These are phyloP conservation scores for Leptopilina drosophilae DNA, from an alignment of 2,888 invertebrate species.

Conservation along the genomic window DNA sequence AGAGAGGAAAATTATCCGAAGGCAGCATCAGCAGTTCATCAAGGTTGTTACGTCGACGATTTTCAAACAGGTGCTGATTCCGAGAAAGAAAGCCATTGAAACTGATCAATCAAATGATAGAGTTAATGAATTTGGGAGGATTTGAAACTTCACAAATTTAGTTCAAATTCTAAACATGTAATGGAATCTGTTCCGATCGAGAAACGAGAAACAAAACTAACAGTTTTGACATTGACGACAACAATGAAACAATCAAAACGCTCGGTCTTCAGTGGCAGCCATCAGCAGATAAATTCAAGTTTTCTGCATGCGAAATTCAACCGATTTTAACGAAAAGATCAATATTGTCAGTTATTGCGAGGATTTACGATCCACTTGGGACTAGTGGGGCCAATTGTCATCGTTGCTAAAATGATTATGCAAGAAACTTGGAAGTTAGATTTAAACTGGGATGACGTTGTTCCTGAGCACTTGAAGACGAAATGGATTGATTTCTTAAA, in stretches of 20 bases:
- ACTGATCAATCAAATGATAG: conserved; percentile 8
- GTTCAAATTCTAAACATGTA: neutral
- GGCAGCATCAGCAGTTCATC: neutral
- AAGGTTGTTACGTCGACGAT: conserved; percentile 37
- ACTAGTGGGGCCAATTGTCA: conserved; percentile 29
- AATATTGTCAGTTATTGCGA: conserved; percentile 43
- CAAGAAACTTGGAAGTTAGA: conserved; percentile 22
- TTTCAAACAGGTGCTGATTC: conserved; percentile 3
- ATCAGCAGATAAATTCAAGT: conserved; percentile 20
- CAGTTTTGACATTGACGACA: neutral
- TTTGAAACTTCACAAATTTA: conserved; percentile 30
- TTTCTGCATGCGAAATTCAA: conserved; percentile 2
- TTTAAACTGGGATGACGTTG: neutral
- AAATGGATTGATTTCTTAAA: conserved; percentile 27
- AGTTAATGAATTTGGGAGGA: neutral
- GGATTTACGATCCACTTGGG: conserved; percentile 43
- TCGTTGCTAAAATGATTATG: conserved; percentile 16
- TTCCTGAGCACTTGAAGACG: conserved; percentile 16
- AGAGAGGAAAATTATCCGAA: neutral
- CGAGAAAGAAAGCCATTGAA: neutral
- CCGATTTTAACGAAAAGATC: conserved; percentile 39
- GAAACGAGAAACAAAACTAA: neutral
- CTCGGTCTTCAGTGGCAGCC: conserved; percentile 42
- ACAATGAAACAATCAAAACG: conserved; percentile 11
- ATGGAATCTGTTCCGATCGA: neutral